Conservation (phyloP, 2,888 invertebrate genomes). For the Synergus umbraculus region DNA sequence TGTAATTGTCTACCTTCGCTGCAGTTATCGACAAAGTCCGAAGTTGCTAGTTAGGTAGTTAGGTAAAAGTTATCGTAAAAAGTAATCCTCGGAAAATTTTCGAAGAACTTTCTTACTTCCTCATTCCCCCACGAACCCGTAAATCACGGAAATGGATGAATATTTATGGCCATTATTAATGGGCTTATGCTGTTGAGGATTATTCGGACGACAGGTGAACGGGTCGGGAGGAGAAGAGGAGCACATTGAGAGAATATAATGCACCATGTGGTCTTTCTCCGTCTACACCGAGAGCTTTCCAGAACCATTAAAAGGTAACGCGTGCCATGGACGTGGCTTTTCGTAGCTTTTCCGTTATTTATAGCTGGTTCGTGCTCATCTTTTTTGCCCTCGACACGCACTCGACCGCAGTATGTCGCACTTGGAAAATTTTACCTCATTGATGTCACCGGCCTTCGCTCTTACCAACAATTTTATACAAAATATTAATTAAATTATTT, state of each 20-base stretch:
- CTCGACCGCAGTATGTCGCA: not conserved
- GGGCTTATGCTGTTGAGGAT: constrained; percentile 65
- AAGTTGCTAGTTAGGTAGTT: constrained; percentile 9
- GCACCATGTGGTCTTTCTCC: constrained; percentile 59
- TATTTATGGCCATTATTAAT: constrained; percentile 70
- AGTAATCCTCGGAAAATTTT: constrained; percentile 47
- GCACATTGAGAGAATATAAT: constrained; percentile 63
- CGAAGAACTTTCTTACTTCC: constrained; percentile 52
- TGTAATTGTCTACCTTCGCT: not conserved
- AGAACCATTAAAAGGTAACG: constrained; percentile 60
- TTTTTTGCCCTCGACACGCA: constrained; percentile 10
- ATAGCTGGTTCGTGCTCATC: constrained; percentile 42
- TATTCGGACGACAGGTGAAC: constrained; percentile 57
- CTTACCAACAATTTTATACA: too few relatives aligned
- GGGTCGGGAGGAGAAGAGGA: constrained; percentile 44
- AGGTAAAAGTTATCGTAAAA: constrained; percentile 29
- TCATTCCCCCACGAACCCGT: constrained; percentile 52
- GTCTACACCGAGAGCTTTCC: constrained; percentile 44
- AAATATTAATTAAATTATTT: too few relatives aligned
- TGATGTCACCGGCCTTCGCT: not conserved
- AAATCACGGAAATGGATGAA: constrained; percentile 66
- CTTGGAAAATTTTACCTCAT: not conserved
- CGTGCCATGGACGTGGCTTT: constrained; percentile 47
- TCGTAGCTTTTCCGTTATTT: constrained; percentile 45
- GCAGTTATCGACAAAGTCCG: constrained; percentile 1